These are phyloP conservation scores for Tiliacea citrago DNA, from an alignment of 2,888 invertebrate genomes.

Conservation along the genomic window DNA sequence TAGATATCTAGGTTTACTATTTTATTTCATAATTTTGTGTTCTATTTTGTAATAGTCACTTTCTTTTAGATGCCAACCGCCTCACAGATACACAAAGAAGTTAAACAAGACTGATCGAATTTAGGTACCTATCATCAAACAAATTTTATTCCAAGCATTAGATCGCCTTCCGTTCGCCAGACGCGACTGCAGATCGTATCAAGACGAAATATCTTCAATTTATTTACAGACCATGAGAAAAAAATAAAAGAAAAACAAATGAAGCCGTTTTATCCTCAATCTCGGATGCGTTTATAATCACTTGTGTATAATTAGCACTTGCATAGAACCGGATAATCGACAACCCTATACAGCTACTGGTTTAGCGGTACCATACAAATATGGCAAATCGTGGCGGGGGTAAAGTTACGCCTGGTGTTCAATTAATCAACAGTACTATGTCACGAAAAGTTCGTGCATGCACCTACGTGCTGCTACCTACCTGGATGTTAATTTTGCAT, in stretches of 20 bases:
- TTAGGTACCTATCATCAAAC: conserved; percentile 15
- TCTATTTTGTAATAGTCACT: background rate
- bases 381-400: conserved; percentile 19
- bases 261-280: conserved; percentile 39
- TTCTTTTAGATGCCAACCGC: background rate
- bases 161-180: background rate
- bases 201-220: conserved; percentile 20
- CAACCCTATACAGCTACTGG: conserved; percentile 44
- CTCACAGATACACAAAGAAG: conserved; percentile 15
- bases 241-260: conserved; percentile 25
- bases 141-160: conserved; percentile 25
- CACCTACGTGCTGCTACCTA: background rate
- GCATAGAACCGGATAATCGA: conserved; percentile 27
- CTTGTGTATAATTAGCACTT: conserved; percentile 38
- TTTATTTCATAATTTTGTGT: background rate
- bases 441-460: conserved; percentile 26
- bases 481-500: conserved; percentile 3
- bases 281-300: conserved; percentile 37
- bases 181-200: conserved; percentile 28
- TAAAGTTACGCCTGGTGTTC: conserved; percentile 10
- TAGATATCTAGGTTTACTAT: background rate
- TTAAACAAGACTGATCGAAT: conserved; percentile 37
- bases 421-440: conserved; percentile 27
- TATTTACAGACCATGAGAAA: conserved; percentile 38
- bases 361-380: conserved; percentile 38